Base-by-base conservation (phyloP, 2,113 vertebrate genomes). In the Pagrus major region DNA sequence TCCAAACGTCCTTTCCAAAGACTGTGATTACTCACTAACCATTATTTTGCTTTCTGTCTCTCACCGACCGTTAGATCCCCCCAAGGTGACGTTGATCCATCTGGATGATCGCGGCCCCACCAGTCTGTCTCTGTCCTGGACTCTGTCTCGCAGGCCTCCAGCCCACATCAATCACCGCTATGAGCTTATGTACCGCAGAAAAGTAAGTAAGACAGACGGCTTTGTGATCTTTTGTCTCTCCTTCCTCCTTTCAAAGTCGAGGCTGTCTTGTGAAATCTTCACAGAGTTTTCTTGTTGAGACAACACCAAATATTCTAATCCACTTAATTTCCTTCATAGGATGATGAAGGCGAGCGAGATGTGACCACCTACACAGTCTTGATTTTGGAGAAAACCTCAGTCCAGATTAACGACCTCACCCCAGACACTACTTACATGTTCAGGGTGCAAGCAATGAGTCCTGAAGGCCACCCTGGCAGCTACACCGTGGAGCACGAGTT, bases 151-250 rank as follows among this genome's bases (percentile, higher is more conserved):
- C 0, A 93, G 95, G 1, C 95, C 96, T 88, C 95, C 95, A 71
- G 95, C 94, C 76, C 95, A 96, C 0, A 94, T 96, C 87, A 95
- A 88, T 93, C 93, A 93, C 66, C 97, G 96, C 83, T 99, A 98
- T 0, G 97, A 99, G 89, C 96, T 99, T 89, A 99, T 97, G 94
- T 99, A 98, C 94, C 97, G 96, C 88, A 96, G 96, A 91, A 99
- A 98, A 96, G 98, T 98, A 93, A 64, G 88, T 98, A 93, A 64
- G 88, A 72, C n/a, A 0, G 49, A 56, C 29, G 9, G 47, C 63
- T 81, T 71, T 73, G 58, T 63, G 54, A 27, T 78, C 39, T 20
- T 79, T 78, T 65, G 20, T 41, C 6, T 71, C 33, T 49, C 6
- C 31, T 33, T 61, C 12, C 33, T 29, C 70, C 18, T 10, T 29